phyloP scores from a whole-genome alignment of 2,888 invertebrate species.

The Mesorhabditis belari region DNA sequence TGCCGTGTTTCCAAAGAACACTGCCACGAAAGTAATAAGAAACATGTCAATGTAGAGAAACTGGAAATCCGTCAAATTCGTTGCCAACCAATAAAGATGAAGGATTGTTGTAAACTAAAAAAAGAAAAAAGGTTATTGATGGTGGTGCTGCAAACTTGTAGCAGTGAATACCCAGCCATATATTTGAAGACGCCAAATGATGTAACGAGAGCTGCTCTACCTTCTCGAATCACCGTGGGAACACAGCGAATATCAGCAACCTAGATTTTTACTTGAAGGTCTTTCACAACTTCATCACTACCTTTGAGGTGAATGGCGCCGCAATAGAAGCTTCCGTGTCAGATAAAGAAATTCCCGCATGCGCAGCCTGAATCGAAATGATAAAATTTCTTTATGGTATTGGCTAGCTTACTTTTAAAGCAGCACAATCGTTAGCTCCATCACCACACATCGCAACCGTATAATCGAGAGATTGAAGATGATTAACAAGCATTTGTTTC shows the following conservation, averaged over 20 bases:
- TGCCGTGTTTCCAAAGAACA: slow-evolving; percentile 53
- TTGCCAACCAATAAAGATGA: slow-evolving; percentile 57
- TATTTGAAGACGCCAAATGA: slow-evolving; percentile 96
- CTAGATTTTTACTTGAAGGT: too few relatives aligned
- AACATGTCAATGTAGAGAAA: slow-evolving; percentile 60
- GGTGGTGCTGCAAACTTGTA: slow-evolving; percentile 61
- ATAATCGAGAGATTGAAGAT: slow-evolving; percentile 44
- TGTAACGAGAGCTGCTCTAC: slow-evolving; percentile 85
- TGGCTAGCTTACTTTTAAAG: slow-evolving; percentile 51
- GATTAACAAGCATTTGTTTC: slow-evolving; percentile 10
- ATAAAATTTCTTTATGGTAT: not conserved
- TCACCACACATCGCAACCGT: slow-evolving; percentile 59
- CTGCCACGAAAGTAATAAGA: slow-evolving; percentile 57
- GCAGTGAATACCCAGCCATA: slow-evolving; percentile 83
- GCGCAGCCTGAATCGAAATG: slow-evolving; percentile 45
- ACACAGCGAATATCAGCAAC: slow-evolving; percentile 51
- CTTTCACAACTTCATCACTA: too few relatives aligned
- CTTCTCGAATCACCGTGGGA: slow-evolving; percentile 52
- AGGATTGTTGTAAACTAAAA: slow-evolving; percentile 63
- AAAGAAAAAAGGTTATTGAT: too few relatives aligned
- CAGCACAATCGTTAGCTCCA: slow-evolving; percentile 59
- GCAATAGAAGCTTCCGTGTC: slow-evolving; percentile 63
- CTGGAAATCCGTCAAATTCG: slow-evolving; percentile 54
- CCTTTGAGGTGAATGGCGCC: slow-evolving; percentile 65
- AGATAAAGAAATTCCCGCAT: slow-evolving; percentile 56